These are phyloP conservation scores for Siniperca obscura DNA, from an alignment of 2,797 vertebrate species.

Conservation along the genomic window DNA sequence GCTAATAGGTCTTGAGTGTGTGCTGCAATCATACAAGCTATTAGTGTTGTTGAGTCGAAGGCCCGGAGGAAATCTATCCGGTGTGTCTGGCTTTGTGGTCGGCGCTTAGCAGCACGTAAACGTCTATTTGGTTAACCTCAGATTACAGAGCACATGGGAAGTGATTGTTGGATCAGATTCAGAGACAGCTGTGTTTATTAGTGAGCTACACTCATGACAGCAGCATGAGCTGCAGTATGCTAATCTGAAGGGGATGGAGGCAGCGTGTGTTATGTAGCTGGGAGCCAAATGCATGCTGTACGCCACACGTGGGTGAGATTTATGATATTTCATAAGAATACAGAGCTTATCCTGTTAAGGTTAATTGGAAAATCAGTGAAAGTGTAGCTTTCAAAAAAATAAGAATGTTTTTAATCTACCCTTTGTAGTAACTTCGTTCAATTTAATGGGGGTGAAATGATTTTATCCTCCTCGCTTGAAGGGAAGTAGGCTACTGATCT, in stretches of 20 bases:
- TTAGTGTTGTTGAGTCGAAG: slow-evolving; percentile 46
- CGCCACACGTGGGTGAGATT: slow-evolving; percentile 15
- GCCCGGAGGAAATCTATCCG: slow-evolving; percentile 46
- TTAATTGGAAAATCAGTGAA: slow-evolving; percentile 69
- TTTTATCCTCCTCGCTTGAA: slow-evolving; percentile 53
- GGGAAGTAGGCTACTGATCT: slow-evolving; percentile 49
- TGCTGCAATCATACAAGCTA: slow-evolving; percentile 53
- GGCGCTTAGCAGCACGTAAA: slow-evolving; percentile 53
- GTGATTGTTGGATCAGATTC: slow-evolving; percentile 62
- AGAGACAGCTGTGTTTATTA: slow-evolving; percentile 70
- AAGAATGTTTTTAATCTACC: slow-evolving; percentile 36
- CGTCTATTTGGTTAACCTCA: slow-evolving; percentile 75
- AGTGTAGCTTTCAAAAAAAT: slow-evolving; percentile 33
- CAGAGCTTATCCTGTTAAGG: slow-evolving; percentile 51
- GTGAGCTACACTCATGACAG: slow-evolving; percentile 45
- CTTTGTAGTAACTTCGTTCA: slow-evolving; percentile 58
- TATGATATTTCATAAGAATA: slow-evolving; percentile 15
- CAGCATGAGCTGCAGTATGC: slow-evolving; percentile 33
- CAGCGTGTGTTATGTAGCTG: slow-evolving; percentile 26
- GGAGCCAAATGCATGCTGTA: background rate
- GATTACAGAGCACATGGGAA: slow-evolving; percentile 66
- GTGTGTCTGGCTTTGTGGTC: slow-evolving; percentile 46
- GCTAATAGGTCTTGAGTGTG: slow-evolving; percentile 55
- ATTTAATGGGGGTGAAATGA: slow-evolving; percentile 68
- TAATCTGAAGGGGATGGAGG: slow-evolving; percentile 36